These are phyloP conservation scores for Brachionus rotundiformis DNA, from an alignment of 1,140 invertebrate species.

Conservation along the genomic window DNA sequence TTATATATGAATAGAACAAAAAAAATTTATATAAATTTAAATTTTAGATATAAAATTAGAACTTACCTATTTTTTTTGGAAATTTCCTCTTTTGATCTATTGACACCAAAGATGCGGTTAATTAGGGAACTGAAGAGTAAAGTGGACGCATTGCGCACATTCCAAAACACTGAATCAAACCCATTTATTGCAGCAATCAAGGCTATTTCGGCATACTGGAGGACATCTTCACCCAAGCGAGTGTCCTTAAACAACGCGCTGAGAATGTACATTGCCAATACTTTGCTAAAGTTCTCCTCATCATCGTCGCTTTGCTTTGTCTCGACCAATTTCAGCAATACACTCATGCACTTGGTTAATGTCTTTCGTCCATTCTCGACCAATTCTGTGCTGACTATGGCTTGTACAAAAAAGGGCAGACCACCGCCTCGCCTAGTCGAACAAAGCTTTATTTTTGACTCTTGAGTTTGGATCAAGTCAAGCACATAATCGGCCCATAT, in stretches of 20 bases:
- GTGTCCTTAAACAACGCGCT: conserved; percentile 77
- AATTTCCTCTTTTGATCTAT: conserved; percentile 72
- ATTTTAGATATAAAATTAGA: not conserved
- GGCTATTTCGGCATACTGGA: conserved; percentile 73
- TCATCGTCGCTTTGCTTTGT: not conserved
- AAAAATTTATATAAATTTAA: not conserved
- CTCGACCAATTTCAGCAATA: conserved; percentile 66
- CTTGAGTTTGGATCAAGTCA: conserved; percentile 35
- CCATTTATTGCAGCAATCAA: conserved; percentile 74
- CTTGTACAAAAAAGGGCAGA: conserved; percentile 84
- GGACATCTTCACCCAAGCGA: conserved; percentile 73
- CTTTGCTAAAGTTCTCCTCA: conserved; percentile 56
- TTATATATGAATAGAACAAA: no score
- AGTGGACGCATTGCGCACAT: conserved; percentile 78
- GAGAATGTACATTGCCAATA: conserved; percentile 82
- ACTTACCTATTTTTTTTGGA: conserved; percentile 72
- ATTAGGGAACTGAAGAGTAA: conserved; percentile 81
- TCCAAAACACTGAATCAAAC: conserved; percentile 75
- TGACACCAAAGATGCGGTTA: conserved; percentile 84
- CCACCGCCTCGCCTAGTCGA: conserved; percentile 85
- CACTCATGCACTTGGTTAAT: conserved; percentile 69
- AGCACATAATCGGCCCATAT: conserved; percentile 47
- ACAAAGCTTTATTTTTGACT: conserved; percentile 67
- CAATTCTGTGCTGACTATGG: conserved; percentile 37
- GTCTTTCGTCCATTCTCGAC: conserved; percentile 60